Evolutionary conservation across 2,888 invertebrate species (phyloP), one percentile per base, ranked within the genome.

Genomic region (Rhorus exstirpatorius): DNA sequence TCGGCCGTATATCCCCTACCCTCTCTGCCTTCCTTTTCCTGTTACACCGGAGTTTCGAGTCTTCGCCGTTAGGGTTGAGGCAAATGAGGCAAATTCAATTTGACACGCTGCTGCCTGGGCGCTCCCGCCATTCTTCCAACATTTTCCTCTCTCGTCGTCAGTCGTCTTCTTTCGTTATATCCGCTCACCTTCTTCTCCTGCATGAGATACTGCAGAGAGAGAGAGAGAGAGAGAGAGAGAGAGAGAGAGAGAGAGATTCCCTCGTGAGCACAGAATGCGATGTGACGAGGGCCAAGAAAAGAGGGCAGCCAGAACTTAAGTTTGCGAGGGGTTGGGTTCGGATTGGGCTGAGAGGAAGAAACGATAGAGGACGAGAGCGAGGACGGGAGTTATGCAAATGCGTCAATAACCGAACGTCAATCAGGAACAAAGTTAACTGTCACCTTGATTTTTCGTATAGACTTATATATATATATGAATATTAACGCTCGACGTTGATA

Each of bases 31-130:
- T 17, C 35, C 41, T 55, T 46, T 71, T 58, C 63, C 31, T 67
- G 51, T n/a, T n/a, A n/a, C n/a, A n/a, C n/a, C 76, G 51, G 74
- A 80, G 77, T 80, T 68, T 78, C 78, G 61, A 84, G 83, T 76
- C 80, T 63, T 58, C 17, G 71, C 67, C 65, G 81, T 41, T 46
- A 35, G 78, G 85, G 87, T 85, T 84, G 68, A 86, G 86, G 89
- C 89, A 90, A 90, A 91, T 90, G 91, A 90, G 90, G 91, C 90
- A 92, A 93, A 93, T 91, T 92, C 91, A 90, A 92, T 92, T 92
- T 92, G 92, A 91, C 91, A 91, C 90, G 90, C 88, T 90, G 88
- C 86, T 82, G 84, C 84, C 85, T 86, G 84, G 72, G 26, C 83
- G 63, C 79, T 67, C 77, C 61, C 74, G 81, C 79, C 68, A 63